These are phyloP conservation scores for Zeugodacus cucurbitae DNA, from an alignment of 1,140 invertebrate species.

Conservation along the genomic window DNA sequence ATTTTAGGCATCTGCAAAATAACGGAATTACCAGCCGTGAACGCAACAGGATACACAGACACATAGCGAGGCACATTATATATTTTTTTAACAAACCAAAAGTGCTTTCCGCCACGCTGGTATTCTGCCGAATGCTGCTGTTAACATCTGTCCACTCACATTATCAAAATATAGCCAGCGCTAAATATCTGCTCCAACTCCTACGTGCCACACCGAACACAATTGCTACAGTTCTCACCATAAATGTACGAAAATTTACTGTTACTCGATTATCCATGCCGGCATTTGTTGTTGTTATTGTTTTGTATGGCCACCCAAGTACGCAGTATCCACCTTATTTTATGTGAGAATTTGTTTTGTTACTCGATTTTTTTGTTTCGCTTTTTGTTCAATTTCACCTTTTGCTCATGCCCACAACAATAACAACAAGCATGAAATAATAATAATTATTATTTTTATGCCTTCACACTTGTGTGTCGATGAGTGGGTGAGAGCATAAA, in stretches of 20 bases:
- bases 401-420: slow-evolving; percentile 48
- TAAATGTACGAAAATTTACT: slow-evolving; percentile 44
- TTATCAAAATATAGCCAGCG: background rate
- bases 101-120: background rate
- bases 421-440: slow-evolving; percentile 54
- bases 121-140: background rate
- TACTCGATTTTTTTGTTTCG: background rate
- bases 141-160: slow-evolving; percentile 35
- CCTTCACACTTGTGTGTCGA: slow-evolving; percentile 47
- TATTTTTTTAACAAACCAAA: no score
- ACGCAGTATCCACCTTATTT: background rate
- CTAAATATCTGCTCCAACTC: background rate
- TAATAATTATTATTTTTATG: slow-evolving; percentile 63
- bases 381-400: slow-evolving; percentile 20
- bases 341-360: background rate
- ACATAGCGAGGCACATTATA: background rate
- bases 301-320: background rate
- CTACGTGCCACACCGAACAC: slow-evolving; percentile 7
- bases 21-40: background rate
- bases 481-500: background rate
- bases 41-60: background rate
- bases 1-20: slow-evolving; percentile 15
- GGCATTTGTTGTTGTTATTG: background rate
- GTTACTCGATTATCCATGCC: background rate
- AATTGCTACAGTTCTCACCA: slow-evolving; percentile 64